These are phyloP conservation scores for Agrotis clavis DNA, from an alignment of 2,888 invertebrate genomes.

Conservation along the genomic window DNA sequence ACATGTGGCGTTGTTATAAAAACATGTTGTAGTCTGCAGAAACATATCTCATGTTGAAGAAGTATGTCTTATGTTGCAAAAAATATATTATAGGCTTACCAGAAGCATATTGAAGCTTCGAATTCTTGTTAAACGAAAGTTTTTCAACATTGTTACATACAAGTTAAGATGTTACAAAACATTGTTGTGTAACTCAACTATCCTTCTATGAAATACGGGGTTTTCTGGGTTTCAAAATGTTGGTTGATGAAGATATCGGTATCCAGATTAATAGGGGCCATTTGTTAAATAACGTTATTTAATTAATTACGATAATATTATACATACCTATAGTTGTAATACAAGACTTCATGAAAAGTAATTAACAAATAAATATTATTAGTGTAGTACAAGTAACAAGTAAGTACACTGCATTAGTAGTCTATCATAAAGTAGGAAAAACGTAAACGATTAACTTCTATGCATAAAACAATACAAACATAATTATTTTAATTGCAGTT, in stretches of 20 bases:
- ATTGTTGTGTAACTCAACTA: conserved; percentile 1
- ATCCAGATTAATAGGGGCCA: too few relatives aligned
- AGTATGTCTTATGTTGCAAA: too few relatives aligned
- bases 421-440: neutral
- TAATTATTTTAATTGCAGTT: neutral
- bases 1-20: neutral
- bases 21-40: neutral
- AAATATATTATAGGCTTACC: neutral
- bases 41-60: neutral
- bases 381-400: too few relatives aligned
- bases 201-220: neutral
- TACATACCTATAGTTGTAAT: too few relatives aligned
- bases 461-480: neutral
- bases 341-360: too few relatives aligned
- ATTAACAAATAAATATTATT: too few relatives aligned
- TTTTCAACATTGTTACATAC: neutral
- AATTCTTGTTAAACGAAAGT: neutral
- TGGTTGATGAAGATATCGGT: neutral
- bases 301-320: too few relatives aligned
- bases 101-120: neutral
- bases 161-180: neutral
- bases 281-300: too few relatives aligned
- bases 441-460: neutral
- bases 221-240: neutral
- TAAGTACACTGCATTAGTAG: neutral